A percentile compares a stretch with the other conserved stretches of the same genome.
Evolutionary conservation across 2,113 vertebrate genomes (phyloP).

Genomic region (Lutjanus erythropterus): DNA sequence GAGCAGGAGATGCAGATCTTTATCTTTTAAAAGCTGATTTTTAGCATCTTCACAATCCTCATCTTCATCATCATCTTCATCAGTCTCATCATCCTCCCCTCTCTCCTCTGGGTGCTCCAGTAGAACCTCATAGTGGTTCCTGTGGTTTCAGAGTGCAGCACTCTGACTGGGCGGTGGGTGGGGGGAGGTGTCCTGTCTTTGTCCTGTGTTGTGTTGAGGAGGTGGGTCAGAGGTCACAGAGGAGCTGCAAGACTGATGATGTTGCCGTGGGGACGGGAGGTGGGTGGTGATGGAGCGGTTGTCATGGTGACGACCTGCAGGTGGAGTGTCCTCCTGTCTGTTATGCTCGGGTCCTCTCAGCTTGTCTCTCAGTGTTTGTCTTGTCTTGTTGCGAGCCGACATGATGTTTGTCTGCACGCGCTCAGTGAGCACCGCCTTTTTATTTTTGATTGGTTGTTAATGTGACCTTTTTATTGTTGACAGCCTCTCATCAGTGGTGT

Average conservation of each 20-base stretch:
- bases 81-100: background rate
- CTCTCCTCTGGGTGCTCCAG: background rate
- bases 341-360: background rate
- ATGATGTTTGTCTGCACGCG: background rate
- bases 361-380: background rate
- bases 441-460: no score
- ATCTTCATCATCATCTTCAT: background rate
- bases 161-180: background rate
- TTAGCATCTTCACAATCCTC: no score
- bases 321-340: background rate
- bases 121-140: no score
- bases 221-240: constrained; percentile 28
- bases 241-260: background rate
- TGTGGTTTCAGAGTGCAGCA: no score
- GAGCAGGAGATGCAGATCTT: background rate
- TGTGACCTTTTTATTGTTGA: background rate
- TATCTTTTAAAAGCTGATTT: no score
- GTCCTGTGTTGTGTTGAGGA: background rate
- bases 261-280: constrained; percentile 7
- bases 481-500: background rate
- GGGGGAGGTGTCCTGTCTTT: constrained; percentile 8
- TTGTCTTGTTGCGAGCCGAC: no score
- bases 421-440: no score
- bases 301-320: constrained; percentile 14
- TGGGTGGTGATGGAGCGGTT: background rate